Evolutionary conservation across 1,140 invertebrate genomes (phyloP), one percentile per base, ranked within the genome.

Genomic region (Dendrolimus punctatus): DNA sequence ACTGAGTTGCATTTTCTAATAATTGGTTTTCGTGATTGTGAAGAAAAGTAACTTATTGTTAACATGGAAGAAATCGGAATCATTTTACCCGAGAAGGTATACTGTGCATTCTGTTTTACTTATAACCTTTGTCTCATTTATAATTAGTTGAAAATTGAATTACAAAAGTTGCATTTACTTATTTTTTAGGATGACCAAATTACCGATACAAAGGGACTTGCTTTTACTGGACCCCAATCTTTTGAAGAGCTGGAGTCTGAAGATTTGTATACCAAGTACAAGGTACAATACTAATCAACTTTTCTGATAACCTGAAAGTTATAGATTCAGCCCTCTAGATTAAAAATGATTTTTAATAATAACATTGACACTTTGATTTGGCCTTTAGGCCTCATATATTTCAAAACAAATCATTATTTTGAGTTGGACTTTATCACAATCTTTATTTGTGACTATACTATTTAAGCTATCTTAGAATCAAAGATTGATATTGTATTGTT

Each of bases 261-360:
- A 87, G 96, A 98, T 91, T 88, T 98, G 40, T 99, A 98, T 77
- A 97, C 95, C 9, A 97, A 96, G 86, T 98, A 95, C 71, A 98
- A 98, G 91, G 95, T 95, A 88, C 23, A 23, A 3, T 23, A 23
- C 23, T 23, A 23, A 23, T 23, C 23, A 23, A 23, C 23, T 3
- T 23, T 2, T 23, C 23, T 23, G 23, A 23, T 23, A 23, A 23
- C 23, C 23, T 23, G 3, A 23, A 23, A 23, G 23, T 23, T 23
- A 23, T 23, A 2, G 23, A 23, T 23, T 23, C 23, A 23, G 23
- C 23, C 23, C 23, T 23, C 23, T 23, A 23, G 23, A 23, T 2
- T 23, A 23, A 23, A 23, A 23, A 23, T 23, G 1, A 23, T 23
- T 23, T 23, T 23, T 23, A 23, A 23, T 23, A 23, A 23, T 23